Base-by-base conservation (phyloP, 2,113 vertebrate species). In the Callopanchax toddi region DNA sequence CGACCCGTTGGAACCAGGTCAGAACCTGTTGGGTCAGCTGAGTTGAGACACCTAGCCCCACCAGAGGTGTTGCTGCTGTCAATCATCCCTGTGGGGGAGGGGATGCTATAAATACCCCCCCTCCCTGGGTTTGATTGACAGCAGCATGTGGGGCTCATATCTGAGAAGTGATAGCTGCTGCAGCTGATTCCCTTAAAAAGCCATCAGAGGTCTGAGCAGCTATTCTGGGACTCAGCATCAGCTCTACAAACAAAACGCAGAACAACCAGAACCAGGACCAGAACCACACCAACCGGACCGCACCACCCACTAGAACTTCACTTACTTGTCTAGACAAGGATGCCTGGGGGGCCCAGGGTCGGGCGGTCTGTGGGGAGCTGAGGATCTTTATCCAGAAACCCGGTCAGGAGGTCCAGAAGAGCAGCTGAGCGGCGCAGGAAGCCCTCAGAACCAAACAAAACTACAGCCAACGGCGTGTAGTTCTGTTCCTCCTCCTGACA, bases 161-260 rank as follows among this genome's bases (percentile, higher is more conserved):
- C 93, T 89, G 89, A 74, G 87, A 94, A 94, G 88, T 93, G 94
- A 96, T 95, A 96, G 86, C 93, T 88, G 42, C 42, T 79, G 89
- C 93, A 87, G 92, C 84, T 89, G 94, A 98, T 98, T 97, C 93
- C 97, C 97, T 98, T 99, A 99, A 99, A 99, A 99, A 99, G 97
- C 92, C 95, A 98, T 96, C 67, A 76, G 85, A 16, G 26, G 4
- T 94, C 94, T 97, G 96, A 96, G 92, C 79, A 87, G 90, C 95
- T 99, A 99, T 98, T 99, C 93, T 94, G 92, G 94, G 95, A 91
- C 64, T 67, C 88, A 76, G 87, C 85, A 89, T 93, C 95, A 96
- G 93, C 94, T 93, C 93, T 92, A 93, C 26, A 53, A 36, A 18
- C 18, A 5, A 53, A 36, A 18, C 18, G 3, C 36, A 37, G 36